Conservation (phyloP, 2,113 vertebrate species). For the Alethe castanea region DNA sequence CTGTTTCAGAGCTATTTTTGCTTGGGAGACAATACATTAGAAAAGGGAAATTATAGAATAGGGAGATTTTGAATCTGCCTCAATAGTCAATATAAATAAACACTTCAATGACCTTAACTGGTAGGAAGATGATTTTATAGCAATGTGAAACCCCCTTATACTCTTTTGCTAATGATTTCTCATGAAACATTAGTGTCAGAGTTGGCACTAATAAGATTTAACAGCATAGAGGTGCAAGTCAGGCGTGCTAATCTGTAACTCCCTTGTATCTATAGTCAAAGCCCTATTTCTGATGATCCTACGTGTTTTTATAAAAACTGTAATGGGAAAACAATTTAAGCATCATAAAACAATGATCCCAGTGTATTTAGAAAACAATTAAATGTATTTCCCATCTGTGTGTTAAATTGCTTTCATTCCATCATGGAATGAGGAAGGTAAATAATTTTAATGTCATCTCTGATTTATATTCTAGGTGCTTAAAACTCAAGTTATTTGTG, state of each 20-base stretch:
- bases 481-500: neutral
- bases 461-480: neutral
- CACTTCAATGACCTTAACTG: slow-evolving; percentile 22
- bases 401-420: neutral
- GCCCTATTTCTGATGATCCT: neutral
- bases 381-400: neutral
- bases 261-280: neutral
- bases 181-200: slow-evolving; percentile 11
- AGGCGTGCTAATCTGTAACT: neutral
- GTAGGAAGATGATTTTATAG: slow-evolving; percentile 19
- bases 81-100: neutral
- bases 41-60: neutral
- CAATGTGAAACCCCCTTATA: neutral
- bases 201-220: slow-evolving; percentile 25
- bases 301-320: neutral
- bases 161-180: slow-evolving; percentile 27
- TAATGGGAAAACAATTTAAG: neutral
- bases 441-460: neutral
- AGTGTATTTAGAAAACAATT: neutral
- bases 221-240: neutral
- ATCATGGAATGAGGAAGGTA: neutral
- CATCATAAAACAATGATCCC: neutral
- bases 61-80: neutral
- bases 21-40: neutral
- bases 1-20: neutral